Evolutionary conservation across 2,888 invertebrate species (phyloP), one percentile per base, ranked within the genome.

Genomic region (Trichogramma dendrolimi): DNA sequence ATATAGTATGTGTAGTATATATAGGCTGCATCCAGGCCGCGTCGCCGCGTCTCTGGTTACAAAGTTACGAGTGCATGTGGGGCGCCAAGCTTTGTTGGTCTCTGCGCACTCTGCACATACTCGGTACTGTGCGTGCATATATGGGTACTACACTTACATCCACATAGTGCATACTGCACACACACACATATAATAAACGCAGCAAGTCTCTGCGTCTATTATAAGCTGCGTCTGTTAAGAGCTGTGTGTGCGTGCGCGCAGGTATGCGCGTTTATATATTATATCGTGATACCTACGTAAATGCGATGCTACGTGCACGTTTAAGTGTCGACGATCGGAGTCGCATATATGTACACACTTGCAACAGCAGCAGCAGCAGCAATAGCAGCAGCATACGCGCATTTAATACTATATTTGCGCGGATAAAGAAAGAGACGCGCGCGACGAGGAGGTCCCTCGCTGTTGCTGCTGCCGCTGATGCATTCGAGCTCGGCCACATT

Each of bases 41-140:
- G 71, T 71, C 73, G 71, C 71, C 71, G 70, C 76, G 74, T 76
- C 76, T 79, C 77, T 76, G 76, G 77, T 78, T 78, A 78, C 77
- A 75, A 73, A 75, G 77, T 78, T 78, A 77, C 76, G 75, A 75
- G 77, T 74, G 77, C 78, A 78, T 78, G 78, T 79, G 78, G 78
- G 78, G 78, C 78, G 78, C 78, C 78, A 76, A 75, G 71, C 71
- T 67, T 61, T 60, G 66, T 59, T 61, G 56, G 67, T 58, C 61
- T 64, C 60, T 55, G 64, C 56, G 66, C 27, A 27, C 27, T 27
- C 27, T 27, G 27, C 27, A 27, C 27, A 27, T 27, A 27, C 27
- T 27, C 27, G 27, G 27, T 27, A 27, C 27, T 53, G 54, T 56
- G 52, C 63, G 57, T 58, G 66, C 56, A 39, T 44, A 27, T 27